Base-by-base conservation (phyloP, 1,140 invertebrate genomes). In the Hypsibius dujardini region DNA sequence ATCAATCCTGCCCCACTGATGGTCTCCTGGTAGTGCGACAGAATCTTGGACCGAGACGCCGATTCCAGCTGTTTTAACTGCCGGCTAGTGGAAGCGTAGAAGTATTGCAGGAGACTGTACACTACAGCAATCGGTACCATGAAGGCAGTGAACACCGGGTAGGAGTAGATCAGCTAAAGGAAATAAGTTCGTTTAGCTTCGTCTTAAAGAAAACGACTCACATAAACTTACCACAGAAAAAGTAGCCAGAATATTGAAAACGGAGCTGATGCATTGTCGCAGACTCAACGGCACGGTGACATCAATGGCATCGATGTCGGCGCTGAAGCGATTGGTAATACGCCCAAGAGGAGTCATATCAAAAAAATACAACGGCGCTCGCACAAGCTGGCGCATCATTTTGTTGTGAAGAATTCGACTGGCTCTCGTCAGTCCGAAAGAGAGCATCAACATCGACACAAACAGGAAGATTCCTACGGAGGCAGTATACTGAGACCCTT, bases 21-120 rank as follows among this genome's bases (percentile, higher is more conserved):
- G 1, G 87, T 87, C 77, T 89, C 87, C 47, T 84, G 83, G 62
- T 87, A 85, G 76, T 88, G 85, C 2, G 86, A 86, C 70, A 86
- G 83, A 62, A 88, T 84, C 2, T 87, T 85, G 28, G 87, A 86
- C 73, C 87, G 84, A 1, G 86, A 87, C 3, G 84, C 82, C 72
- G 79, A 80, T 74, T 84, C 82, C 46, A 84, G 78, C 71, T 87
- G 81, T 77, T 89, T 87, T 45, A 90, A 77, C 75, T 89, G 62
- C 3, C 62, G 62, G 42, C 62, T 72, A 2, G 42, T 67, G 7
- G 62, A 15, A 15, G 42, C 42, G 62, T 67, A 67, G 40, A 67
- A 67, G 62, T 15, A 67, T 40, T 67, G 62, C 12, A 67, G 42
- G 40, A 67, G 12, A 7, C 3, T 40, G 40, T 67, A 67, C 12